A percentile compares a stretch with the other conserved stretches of the same genome.
phyloP scores from a whole-genome alignment of 1,140 invertebrate genomes.

The Heliconius congener region DNA sequence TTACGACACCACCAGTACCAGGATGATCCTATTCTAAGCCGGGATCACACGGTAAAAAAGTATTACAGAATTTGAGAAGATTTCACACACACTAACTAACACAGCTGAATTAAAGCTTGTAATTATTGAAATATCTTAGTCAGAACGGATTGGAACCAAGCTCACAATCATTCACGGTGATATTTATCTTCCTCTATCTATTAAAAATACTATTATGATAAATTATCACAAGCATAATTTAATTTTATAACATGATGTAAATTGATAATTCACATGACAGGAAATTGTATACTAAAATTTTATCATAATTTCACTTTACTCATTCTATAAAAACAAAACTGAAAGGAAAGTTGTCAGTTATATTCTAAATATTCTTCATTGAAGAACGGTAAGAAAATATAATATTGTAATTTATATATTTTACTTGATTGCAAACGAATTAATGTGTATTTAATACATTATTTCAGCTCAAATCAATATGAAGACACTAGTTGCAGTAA shows the following conservation, averaged over 20 bases:
- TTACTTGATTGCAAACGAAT: neutral
- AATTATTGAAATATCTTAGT: too few relatives aligned
- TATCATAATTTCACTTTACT: neutral
- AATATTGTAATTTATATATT: neutral
- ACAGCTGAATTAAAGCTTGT: too few relatives aligned
- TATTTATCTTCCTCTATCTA: neutral
- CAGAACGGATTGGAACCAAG: too few relatives aligned
- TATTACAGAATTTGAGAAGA: too few relatives aligned
- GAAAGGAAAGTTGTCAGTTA: neutral
- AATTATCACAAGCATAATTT: neutral
- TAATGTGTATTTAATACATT: neutral
- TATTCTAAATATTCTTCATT: neutral
- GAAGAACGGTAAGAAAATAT: neutral
- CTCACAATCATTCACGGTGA: too few relatives aligned
- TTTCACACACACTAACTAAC: too few relatives aligned
- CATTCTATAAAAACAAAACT: neutral
- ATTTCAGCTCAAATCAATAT: conserved; percentile 20
- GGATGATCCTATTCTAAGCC: too few relatives aligned
- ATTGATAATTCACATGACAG: neutral
- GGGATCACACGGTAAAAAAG: too few relatives aligned
- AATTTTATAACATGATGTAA: neutral
- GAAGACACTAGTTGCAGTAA: conserved; percentile 20
- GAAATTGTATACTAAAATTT: neutral
- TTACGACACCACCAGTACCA: too few relatives aligned
- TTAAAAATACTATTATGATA: neutral